Conservation (phyloP, 2,113 vertebrate genomes). For the Cettia cetti region DNA sequence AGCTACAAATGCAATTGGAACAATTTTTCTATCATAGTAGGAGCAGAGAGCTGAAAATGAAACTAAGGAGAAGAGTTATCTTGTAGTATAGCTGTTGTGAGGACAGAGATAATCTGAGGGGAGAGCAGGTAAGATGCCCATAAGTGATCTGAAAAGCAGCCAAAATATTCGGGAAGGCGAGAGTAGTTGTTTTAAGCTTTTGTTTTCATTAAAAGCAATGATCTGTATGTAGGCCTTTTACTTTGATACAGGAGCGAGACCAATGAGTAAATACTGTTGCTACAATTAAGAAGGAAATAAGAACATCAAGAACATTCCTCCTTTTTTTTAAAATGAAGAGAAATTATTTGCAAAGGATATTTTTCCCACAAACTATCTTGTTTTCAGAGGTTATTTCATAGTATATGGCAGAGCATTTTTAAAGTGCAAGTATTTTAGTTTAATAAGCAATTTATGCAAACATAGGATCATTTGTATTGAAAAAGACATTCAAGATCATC, state of each 20-base stretch:
- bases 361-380: background rate
- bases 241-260: background rate
- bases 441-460: background rate
- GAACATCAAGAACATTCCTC: background rate
- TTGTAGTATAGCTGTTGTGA: background rate
- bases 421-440: background rate
- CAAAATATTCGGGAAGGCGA: background rate
- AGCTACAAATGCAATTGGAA: background rate
- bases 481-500: background rate
- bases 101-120: background rate
- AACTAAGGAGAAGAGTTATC: background rate
- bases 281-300: background rate
- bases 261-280: background rate
- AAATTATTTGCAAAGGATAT: background rate
- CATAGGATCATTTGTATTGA: background rate
- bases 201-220: background rate
- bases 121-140: background rate
- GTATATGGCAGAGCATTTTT: background rate
- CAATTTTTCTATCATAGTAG: background rate
- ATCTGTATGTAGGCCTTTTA: background rate
- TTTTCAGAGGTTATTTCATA: background rate
- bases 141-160: background rate
- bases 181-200: background rate
- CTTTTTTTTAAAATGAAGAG: background rate
- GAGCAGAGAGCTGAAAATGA: background rate